Percentiles rank a stretch among this genome's conserved stretches.
phyloP scores from a whole-genome alignment of 2,797 vertebrate species.

The Anas bahamensis region DNA sequence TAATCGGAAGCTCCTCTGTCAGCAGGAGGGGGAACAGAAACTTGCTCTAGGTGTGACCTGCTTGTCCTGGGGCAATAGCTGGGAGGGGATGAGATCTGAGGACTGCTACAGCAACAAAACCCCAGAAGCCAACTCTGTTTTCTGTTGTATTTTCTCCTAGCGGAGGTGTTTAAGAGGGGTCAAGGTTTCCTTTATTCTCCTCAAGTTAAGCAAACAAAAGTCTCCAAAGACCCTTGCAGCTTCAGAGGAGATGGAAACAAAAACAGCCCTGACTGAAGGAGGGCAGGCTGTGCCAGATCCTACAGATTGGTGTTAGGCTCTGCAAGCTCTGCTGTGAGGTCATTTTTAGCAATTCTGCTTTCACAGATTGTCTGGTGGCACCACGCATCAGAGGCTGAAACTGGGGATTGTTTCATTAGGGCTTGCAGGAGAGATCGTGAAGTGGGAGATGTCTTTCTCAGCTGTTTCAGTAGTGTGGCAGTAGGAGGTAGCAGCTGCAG shows the following conservation, averaged over 20 bases:
- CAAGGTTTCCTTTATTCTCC: neutral
- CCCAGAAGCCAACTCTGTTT: neutral
- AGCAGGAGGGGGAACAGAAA: neutral
- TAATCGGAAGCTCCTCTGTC: neutral
- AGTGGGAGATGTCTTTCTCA: neutral
- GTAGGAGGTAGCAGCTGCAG: neutral
- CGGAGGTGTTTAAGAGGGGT: neutral
- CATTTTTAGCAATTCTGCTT: neutral
- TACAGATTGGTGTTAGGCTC: fast-evolving
- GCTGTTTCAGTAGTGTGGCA: neutral
- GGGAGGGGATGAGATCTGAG: neutral
- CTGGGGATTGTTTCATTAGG: neutral
- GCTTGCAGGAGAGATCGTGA: neutral
- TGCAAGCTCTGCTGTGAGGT: neutral
- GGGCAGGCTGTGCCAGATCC: neutral
- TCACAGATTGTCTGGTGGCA: neutral
- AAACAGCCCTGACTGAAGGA: neutral
- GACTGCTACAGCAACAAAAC: neutral
- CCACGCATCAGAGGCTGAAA: neutral
- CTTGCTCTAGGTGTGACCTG: fast-evolving
- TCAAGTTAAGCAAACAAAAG: neutral
- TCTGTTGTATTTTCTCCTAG: neutral
- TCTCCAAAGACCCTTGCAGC: neutral
- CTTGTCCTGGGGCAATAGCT: neutral
- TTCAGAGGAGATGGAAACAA: neutral